Evolutionary conservation across 2,113 vertebrate species (phyloP).

Genomic region (Sturnira hondurensis): DNA sequence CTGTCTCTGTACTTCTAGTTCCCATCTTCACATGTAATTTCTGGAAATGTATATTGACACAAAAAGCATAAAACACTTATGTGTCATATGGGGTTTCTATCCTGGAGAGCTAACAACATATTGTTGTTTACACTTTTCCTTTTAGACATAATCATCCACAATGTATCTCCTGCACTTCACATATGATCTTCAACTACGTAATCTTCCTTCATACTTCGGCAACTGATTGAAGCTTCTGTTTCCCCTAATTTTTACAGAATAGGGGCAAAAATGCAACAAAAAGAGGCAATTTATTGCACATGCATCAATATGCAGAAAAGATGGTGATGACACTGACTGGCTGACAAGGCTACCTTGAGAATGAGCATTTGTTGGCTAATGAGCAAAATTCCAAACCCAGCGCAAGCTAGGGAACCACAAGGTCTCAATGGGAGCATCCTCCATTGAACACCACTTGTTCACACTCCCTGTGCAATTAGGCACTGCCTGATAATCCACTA

Average conservation of each 20-base stretch:
- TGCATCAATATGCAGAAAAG: not conserved
- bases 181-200: not conserved
- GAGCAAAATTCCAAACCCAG: not conserved
- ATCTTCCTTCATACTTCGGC: not conserved
- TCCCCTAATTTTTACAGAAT: not conserved
- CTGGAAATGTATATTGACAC: not conserved
- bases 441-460: not conserved
- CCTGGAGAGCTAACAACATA: not conserved
- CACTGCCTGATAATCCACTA: not conserved
- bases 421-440: not conserved
- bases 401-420: fast-evolving
- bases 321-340: not conserved
- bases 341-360: not conserved
- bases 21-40: not conserved
- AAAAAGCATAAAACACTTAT: not conserved
- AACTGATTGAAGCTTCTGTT: not conserved
- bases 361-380: not conserved
- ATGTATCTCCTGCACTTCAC: not conserved
- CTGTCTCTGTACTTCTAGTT: not conserved
- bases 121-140: not conserved
- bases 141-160: not conserved
- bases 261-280: not conserved
- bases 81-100: not conserved
- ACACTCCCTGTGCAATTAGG: not conserved
- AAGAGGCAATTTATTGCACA: not conserved